Conservation (phyloP, 1,140 invertebrate genomes). For the Leguminivora glycinivorella region DNA sequence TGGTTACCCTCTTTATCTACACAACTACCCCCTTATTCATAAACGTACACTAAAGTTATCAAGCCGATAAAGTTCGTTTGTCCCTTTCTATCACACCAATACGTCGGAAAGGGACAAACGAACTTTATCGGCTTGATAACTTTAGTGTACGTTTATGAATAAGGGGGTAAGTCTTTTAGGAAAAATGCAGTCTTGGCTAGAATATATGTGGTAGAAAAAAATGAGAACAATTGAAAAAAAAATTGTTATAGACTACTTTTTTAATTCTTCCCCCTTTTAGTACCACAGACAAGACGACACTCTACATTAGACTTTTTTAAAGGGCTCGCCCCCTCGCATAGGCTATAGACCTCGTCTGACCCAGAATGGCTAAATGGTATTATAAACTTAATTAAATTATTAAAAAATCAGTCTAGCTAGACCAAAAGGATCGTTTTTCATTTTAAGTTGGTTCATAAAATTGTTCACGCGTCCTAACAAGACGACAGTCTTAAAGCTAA, state of each 20-base stretch:
- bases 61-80: too few relatives aligned
- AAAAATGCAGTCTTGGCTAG: neutral
- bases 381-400: constrained; percentile 37
- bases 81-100: too few relatives aligned
- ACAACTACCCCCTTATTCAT: too few relatives aligned
- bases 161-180: neutral
- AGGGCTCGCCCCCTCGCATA: neutral
- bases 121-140: too few relatives aligned
- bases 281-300: neutral
- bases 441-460: constrained; percentile 49
- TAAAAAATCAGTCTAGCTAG: constrained; percentile 75
- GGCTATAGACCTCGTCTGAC: neutral
- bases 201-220: neutral
- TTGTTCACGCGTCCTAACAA: constrained; percentile 33
- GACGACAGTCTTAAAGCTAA: constrained; percentile 52
- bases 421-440: constrained; percentile 51
- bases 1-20: neutral
- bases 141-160: too few relatives aligned
- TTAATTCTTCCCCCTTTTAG: neutral
- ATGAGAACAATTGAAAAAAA: neutral
- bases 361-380: constrained; percentile 30
- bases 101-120: too few relatives aligned
- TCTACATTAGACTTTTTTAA: neutral
- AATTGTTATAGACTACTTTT: neutral
- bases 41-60: too few relatives aligned